Percentiles rank a stretch among this genome's conserved stretches.
phyloP scores from a whole-genome alignment of 2,888 invertebrate species.

The Eristalinus aeneus region DNA sequence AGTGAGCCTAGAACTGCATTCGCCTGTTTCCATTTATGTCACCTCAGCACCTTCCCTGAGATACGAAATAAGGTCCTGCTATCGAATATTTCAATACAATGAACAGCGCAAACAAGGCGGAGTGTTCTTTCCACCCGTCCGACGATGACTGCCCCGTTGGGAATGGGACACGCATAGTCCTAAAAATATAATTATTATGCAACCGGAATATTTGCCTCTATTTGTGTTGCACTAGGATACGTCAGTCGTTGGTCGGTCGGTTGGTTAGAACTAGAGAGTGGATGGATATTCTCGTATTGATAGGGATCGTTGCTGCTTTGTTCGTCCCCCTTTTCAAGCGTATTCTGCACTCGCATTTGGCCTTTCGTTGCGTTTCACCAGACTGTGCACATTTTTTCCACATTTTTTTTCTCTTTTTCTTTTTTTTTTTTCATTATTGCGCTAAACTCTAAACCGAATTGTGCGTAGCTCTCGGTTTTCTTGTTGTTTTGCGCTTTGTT shows the following conservation, averaged over 20 bases:
- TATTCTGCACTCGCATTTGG: constrained; percentile 38
- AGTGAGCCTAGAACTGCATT: not conserved
- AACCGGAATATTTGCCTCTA: constrained; percentile 47
- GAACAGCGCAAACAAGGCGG: not conserved
- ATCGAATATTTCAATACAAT: constrained; percentile 28
- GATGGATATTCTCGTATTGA: constrained; percentile 28
- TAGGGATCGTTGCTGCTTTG: constrained; percentile 56
- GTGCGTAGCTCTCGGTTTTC: constrained; percentile 41
- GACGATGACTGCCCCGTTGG: constrained; percentile 10
- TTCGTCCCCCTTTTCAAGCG: constrained; percentile 51
- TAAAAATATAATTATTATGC: constrained; percentile 59
- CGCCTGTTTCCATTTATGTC: not conserved
- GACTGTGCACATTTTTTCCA: not conserved
- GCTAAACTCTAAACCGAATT: constrained; percentile 55
- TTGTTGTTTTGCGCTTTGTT: constrained; percentile 38
- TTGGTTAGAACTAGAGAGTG: constrained; percentile 48
- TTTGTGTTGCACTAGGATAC: constrained; percentile 56
- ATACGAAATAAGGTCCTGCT: constrained; percentile 21
- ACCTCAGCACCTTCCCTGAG: not conserved
- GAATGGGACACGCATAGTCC: constrained; percentile 55
- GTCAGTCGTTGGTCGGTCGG: constrained; percentile 32
- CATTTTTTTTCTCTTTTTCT: not conserved
- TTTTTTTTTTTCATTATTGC: constrained; percentile 29
- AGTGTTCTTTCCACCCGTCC: constrained; percentile 6
- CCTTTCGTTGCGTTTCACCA: constrained; percentile 40